phyloP scores from a whole-genome alignment of 53 echinoderm and acorn worm genomes.

The Paelopatides confundens region DNA sequence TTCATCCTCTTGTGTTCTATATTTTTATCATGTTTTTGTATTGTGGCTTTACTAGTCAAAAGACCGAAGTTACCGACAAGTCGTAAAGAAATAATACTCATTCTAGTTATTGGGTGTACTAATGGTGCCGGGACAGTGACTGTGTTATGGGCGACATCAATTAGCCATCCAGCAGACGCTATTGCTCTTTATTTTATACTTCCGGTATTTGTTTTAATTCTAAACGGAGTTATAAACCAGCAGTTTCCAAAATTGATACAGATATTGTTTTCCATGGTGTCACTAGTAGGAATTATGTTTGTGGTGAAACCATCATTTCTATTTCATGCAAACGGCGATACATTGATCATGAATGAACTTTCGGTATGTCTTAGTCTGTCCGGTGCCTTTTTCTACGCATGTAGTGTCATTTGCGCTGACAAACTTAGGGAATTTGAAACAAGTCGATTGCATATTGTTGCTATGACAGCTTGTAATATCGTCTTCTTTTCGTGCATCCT shows the following conservation, averaged over 20 bases:
- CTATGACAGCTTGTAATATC: background rate
- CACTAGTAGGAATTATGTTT: background rate
- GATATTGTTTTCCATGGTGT: background rate
- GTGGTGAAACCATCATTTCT: background rate
- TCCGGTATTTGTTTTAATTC: background rate
- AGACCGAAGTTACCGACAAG: background rate
- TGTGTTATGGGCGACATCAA: background rate
- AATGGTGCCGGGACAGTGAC: background rate
- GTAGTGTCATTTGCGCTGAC: background rate
- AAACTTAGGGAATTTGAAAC: background rate
- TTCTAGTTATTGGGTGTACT: background rate
- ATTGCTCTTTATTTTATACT: background rate
- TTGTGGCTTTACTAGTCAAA: background rate
- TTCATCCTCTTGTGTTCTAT: background rate
- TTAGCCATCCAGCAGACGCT: background rate
- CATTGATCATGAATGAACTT: background rate
- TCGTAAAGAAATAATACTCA: background rate
- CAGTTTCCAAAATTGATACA: background rate
- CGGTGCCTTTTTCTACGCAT: background rate
- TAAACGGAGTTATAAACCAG: background rate
- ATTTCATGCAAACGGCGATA: background rate
- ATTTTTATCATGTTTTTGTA: background rate
- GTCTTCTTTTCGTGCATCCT: background rate
- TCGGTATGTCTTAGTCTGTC: background rate
- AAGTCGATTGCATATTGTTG: background rate